Evolutionary conservation across 2,888 invertebrate genomes (phyloP).

Genomic region (Trachelus iudaicus): DNA sequence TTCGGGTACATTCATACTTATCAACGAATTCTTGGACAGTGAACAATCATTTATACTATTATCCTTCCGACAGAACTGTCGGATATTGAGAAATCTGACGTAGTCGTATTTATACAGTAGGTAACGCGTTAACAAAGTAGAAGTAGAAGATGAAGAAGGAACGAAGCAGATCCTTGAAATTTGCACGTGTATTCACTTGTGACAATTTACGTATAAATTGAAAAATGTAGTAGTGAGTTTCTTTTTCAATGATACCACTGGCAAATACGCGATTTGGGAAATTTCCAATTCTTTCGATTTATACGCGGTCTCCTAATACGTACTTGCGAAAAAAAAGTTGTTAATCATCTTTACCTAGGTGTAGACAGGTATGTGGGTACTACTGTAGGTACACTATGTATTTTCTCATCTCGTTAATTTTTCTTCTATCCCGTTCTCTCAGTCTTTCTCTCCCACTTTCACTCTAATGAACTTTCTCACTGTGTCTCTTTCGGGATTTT

Average conservation of each 20-base stretch:
- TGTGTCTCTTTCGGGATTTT: conserved; percentile 21
- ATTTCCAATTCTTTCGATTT: neutral
- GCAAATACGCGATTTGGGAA: neutral
- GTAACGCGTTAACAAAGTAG: neutral
- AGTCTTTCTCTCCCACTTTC: neutral
- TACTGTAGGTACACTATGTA: neutral
- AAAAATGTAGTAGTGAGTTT: neutral
- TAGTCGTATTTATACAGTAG: neutral
- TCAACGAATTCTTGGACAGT: neutral
- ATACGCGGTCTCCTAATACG: neutral
- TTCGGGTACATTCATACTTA: neutral
- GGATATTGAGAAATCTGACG: neutral
- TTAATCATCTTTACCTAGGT: neutral
- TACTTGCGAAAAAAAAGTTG: neutral
- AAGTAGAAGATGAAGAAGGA: neutral
- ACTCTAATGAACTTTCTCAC: conserved; percentile 10
- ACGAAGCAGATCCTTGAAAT: neutral
- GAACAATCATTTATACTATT: neutral
- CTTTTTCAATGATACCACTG: too few relatives aligned
- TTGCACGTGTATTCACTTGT: neutral
- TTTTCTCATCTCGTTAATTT: neutral
- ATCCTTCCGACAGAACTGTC: neutral
- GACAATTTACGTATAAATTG: neutral
- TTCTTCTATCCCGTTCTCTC: neutral
- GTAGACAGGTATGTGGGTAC: neutral